These are phyloP conservation scores for Prolemur simus DNA, from an alignment of 2,113 vertebrate genomes.

Conservation along the genomic window DNA sequence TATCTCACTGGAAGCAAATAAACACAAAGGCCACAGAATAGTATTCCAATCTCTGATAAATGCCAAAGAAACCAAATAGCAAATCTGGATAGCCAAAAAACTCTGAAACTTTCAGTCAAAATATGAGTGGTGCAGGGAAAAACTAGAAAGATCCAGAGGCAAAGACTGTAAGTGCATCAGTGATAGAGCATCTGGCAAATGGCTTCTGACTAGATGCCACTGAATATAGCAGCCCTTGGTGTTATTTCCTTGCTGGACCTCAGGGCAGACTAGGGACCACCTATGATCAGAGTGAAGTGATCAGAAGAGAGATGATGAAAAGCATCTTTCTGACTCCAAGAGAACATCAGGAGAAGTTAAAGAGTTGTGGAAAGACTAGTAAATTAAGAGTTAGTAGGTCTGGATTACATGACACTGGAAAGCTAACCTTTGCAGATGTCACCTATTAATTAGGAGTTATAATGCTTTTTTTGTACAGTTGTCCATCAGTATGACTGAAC, in stretches of 20 bases:
- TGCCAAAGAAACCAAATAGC: neutral
- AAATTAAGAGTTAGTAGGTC: neutral
- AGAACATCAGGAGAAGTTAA: neutral
- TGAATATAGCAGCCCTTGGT: neutral
- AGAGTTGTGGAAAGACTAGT: neutral
- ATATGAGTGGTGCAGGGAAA: neutral
- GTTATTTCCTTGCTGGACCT: neutral
- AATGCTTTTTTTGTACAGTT: neutral
- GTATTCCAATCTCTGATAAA: neutral
- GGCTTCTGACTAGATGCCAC: neutral
- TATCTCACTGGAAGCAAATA: neutral
- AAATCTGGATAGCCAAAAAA: neutral
- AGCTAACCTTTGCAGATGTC: neutral
- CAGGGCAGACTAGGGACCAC: fast-evolving
- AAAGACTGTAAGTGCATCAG: neutral
- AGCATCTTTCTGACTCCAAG: neutral
- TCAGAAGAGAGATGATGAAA: neutral
- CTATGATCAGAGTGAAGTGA: neutral
- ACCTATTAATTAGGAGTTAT: neutral
- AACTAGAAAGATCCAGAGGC: neutral
- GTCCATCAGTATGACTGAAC: neutral
- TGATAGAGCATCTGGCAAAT: neutral
- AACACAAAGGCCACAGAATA: neutral
- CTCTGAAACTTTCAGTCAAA: neutral
- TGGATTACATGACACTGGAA: neutral